Evolutionary conservation across 2,113 vertebrate species (phyloP), one percentile per base, ranked within the genome.

Genomic region (Corydoras maculifer): DNA sequence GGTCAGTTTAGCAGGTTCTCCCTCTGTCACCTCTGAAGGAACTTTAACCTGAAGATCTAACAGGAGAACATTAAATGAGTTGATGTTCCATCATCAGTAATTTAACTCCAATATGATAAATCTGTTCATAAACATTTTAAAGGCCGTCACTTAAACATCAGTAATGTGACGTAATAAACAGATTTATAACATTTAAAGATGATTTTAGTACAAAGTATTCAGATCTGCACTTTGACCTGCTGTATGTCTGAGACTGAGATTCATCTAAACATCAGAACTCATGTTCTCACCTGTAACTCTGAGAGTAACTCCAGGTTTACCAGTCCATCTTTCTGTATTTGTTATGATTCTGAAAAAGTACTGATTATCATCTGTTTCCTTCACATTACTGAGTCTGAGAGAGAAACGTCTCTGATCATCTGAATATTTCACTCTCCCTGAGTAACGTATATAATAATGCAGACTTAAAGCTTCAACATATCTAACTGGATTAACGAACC

Each of bases 41-140:
- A 50, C 60, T 31, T 61, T 58, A 55, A 74, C 58, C 58, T 68
- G 65, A 29, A 74, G 65, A 5, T 62, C 72, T 74, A 55, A 59
- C 49, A 13, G 13, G 9, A 53, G 9, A 53, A 53, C 9, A 12
- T 8, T 14, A 53, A 12, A 3, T 10, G 51, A 53, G 11, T 53
- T 3, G 3, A 53, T 43, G 7, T 2, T 43, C 35, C 4, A 5
- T 43, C 35, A 4, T 8, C 35, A 43, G 18, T 25, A 25, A 25
- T 25, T 25, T 25, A 25, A 25, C 18, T 25, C 18, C 18, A 25
- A 25, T 25, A 25, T 25, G 18, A 25, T 25, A 25, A 25, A 25
- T 25, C 18, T 25, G 18, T 25, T 25, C 18, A 25, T 25, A 25
- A 25, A 25, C 18, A 25, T 25, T 25, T 25, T 25, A 25, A 25